A percentile compares a stretch with the other conserved stretches of the same genome.
Evolutionary conservation across 1,140 invertebrate genomes (phyloP).

Genomic region (Neodiprion fabricii): DNA sequence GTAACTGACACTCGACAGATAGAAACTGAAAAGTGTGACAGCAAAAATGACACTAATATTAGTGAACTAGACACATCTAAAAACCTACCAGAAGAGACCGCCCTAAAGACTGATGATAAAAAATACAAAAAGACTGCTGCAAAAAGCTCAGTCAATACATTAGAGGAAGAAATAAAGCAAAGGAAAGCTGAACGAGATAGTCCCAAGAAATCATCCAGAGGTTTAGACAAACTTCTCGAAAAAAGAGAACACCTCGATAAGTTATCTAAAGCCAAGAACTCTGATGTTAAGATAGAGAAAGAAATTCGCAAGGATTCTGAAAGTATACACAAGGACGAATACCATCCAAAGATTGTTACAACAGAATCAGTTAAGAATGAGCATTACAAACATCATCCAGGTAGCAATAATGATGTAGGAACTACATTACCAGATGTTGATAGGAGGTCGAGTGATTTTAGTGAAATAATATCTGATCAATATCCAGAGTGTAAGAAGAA

Average conservation of each 20-base stretch:
- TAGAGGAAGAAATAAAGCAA: slow-evolving; percentile 67
- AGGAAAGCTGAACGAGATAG: slow-evolving; percentile 61
- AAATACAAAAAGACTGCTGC: slow-evolving; percentile 22
- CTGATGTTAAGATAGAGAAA: slow-evolving; percentile 31
- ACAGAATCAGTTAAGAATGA: slow-evolving; percentile 24
- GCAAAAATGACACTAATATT: slow-evolving; percentile 22
- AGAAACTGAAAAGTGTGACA: slow-evolving; percentile 52
- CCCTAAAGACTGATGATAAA: slow-evolving; percentile 7
- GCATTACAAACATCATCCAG: slow-evolving; percentile 34
- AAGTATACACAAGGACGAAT: slow-evolving; percentile 19
- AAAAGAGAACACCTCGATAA: slow-evolving; percentile 59
- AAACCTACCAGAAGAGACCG: not conserved
- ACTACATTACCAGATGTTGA: slow-evolving; percentile 29
- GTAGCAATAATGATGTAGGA: slow-evolving; percentile 27
- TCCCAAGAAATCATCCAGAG: slow-evolving; percentile 58
- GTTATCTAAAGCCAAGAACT: slow-evolving; percentile 45
- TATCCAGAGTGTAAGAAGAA: slow-evolving; percentile 28
- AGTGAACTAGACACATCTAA: not conserved
- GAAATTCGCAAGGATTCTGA: slow-evolving; percentile 10
- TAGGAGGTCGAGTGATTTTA: slow-evolving; percentile 26
- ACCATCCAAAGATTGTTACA: slow-evolving; percentile 4
- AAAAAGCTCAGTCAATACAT: slow-evolving; percentile 44
- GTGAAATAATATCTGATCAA: slow-evolving; percentile 8
- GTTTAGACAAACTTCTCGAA: slow-evolving; percentile 62
- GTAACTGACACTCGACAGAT: slow-evolving; percentile 55